These are phyloP conservation scores for Cryptotermes secundus DNA, from an alignment of 1,140 invertebrate genomes.

Conservation along the genomic window DNA sequence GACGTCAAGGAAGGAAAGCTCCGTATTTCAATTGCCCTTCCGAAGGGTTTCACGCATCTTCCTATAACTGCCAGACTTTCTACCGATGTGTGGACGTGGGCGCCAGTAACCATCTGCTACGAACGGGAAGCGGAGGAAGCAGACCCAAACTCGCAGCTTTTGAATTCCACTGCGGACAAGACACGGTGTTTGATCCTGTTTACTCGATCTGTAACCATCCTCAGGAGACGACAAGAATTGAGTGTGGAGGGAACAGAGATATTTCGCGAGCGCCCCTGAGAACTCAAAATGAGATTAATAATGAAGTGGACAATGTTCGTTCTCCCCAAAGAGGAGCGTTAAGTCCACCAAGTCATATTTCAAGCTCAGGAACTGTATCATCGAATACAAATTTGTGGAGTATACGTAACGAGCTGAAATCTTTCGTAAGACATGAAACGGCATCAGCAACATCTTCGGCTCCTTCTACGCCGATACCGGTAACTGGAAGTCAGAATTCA, in stretches of 20 bases:
- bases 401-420: not conserved
- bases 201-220: conserved; percentile 67
- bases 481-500: not conserved
- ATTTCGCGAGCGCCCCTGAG: conserved; percentile 23
- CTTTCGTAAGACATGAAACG: not conserved
- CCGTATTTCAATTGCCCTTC: conserved; percentile 50
- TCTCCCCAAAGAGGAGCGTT: not conserved
- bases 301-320: not conserved
- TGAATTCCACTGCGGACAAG: conserved; percentile 66
- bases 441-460: not conserved
- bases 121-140: not conserved
- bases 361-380: conserved; percentile 39
- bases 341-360: conserved; percentile 39
- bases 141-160: conserved; percentile 47
- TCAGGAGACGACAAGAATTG: conserved; percentile 56
- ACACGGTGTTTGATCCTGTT: conserved; percentile 68
- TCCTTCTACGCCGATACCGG: not conserved
- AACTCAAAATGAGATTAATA: not conserved
- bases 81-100: conserved; percentile 59
- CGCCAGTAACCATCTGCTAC: conserved; percentile 36
- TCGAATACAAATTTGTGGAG: not conserved
- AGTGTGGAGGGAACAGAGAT: conserved; percentile 49
- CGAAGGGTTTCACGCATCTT: conserved; percentile 59
- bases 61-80: conserved; percentile 55
- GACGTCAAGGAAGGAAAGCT: not conserved